Evolutionary conservation across 2,888 invertebrate genomes (phyloP), one percentile per base, ranked within the genome.

Genomic region (Luperina testacea): DNA sequence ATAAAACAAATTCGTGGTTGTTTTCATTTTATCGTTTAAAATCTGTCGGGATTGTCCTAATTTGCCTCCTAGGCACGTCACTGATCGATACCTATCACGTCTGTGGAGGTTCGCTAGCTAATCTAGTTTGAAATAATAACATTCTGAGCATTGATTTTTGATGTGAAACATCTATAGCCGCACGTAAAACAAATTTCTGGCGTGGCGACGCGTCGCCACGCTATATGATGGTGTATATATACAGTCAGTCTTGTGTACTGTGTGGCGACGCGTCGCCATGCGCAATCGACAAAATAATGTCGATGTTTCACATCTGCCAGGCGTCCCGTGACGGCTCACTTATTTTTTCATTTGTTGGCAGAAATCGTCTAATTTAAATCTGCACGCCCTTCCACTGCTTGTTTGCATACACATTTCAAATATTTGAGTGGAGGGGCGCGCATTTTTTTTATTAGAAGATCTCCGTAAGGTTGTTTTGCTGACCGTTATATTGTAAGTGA

Each of bases 391-490:
- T 15, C 13, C 32, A 70, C 6, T 70, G 9, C 32, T 24, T 32
- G 15, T 70, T n/a, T 24, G 32, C 24, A 24, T 32, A 32, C 32
- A 53, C 15, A 32, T 51, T 51, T 32, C 15, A 32, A 70, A 70
- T 70, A 15, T 32, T 51, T 70, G 24, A 4, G 32, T 13, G 13
- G 8, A 51, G 7, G 27, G 2, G 32, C 24, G 51, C 13, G n/a
- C 17, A 38, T 38, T n/a, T 2, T 70, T 71, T 38, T 2, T 7
- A 38, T n/a, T 11, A 17, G 0, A 38, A 6, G 9, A 57, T 11
- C 6, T n/a, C 17, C 24, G 2, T 53, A 45, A 1, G 38, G 1
- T 78, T 82, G 71, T 88, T 88, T 85, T 90, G 87, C 87, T 83
- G 84, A 84, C 88, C 70, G 57, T 89, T 83, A 42, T 64, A 57